Evolutionary conservation across 53 echinoderm and acorn worm species (phyloP), one percentile per base, ranked within the genome.

Genomic region (Paracentrotus lividus): DNA sequence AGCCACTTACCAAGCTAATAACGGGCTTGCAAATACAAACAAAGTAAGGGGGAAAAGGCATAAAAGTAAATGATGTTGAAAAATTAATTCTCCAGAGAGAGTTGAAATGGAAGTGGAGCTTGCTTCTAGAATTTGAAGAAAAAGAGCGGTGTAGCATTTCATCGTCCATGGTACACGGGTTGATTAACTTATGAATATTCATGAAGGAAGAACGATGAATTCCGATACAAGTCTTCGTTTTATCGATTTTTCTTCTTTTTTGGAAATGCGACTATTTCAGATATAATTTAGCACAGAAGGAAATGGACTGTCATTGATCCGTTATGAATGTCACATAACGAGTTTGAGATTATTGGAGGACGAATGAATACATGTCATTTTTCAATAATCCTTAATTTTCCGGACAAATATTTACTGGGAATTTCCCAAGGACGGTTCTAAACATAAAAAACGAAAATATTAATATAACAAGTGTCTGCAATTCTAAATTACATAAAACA

Each of bases 121-220:
- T 56, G 8, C 34, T 86, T 86, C n/a, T n/a, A n/a, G 36, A 55
- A 8, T 55, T 31, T 15, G 8, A 55, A 86, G 86, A 53, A 56
- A 34, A 56, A 36, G 34, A 32, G 34, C 24, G 86, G 86, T 55
- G 53, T 86, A 34, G 8, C 33, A 29, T 86, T 86, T 45, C 86
- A 27, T 31, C 12, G 89, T n/a, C 42, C 26, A 59, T 29, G 77
- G 42, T 40, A 24, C 8, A 43, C 9, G n/a, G 92, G 36, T 42
- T 92, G 91, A 91, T 91, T 49, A 76, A 57, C 59, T 58, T 59
- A 78, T 92, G 92, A 92, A 92, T 92, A 92, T 92, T 92, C 54
- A 92, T 57, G n/a, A 81, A 52, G 84, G n/a, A 52, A 56, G 43
- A 26, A 72, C 18, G 77, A 92, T 92, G 92, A 81, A 92, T 92